Evolutionary conservation across 2,888 invertebrate genomes (phyloP).

Genomic region (Dioctria rufipes): DNA sequence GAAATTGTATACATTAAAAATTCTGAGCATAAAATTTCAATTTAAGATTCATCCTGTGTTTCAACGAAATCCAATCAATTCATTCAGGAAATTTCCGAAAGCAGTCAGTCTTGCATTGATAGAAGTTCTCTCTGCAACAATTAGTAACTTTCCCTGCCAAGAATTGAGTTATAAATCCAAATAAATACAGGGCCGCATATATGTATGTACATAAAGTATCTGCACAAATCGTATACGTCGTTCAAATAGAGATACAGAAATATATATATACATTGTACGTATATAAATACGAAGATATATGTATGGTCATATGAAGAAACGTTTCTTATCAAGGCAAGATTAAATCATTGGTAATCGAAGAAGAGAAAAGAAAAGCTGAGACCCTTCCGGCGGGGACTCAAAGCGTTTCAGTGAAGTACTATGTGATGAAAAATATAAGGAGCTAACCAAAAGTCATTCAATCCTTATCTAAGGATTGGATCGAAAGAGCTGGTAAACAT

Average conservation of each 20-base stretch:
- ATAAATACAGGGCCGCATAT: not conserved
- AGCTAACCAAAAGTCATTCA: slow-evolving; percentile 28
- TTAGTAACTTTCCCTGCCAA: not conserved
- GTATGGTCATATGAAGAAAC: not conserved
- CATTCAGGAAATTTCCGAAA: too few relatives aligned
- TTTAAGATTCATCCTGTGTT: too few relatives aligned
- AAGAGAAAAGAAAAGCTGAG: not conserved
- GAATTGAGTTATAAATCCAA: slow-evolving; percentile 19
- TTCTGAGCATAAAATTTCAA: too few relatives aligned
- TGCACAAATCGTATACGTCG: not conserved
- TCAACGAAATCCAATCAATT: too few relatives aligned
- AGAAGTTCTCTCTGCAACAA: not conserved
- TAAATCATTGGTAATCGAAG: slow-evolving; percentile 24
- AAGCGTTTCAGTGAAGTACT: slow-evolving; percentile 17
- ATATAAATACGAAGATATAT: not conserved
- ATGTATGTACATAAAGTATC: not conserved
- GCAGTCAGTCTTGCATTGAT: too few relatives aligned
- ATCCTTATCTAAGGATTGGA: slow-evolving; percentile 22
- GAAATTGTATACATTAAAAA: too few relatives aligned
- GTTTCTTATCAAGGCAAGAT: slow-evolving; percentile 10
- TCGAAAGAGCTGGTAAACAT: slow-evolving; percentile 43
- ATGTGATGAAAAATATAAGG: slow-evolving; percentile 29
- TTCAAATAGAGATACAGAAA: too few relatives aligned
- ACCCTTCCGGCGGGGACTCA: not conserved
- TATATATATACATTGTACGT: not conserved